Conservation (phyloP, 2,113 vertebrate species). For the Chiloscyllium plagiosum region DNA sequence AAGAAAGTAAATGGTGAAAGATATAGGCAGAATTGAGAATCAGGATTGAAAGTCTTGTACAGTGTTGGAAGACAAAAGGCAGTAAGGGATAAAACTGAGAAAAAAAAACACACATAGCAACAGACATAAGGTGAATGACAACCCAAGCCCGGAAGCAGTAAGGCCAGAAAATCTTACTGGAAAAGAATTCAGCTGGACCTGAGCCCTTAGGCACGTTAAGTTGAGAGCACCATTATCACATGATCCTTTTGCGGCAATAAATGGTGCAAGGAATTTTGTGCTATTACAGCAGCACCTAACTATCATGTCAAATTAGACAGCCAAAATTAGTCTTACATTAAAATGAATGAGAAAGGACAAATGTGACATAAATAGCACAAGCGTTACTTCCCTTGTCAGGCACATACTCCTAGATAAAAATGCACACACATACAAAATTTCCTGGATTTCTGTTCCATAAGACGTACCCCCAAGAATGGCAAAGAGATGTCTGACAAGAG, state of each 20-base stretch:
- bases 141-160: background rate
- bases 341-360: background rate
- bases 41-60: background rate
- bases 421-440: background rate
- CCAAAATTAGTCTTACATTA: background rate
- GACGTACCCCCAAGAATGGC: slow-evolving; percentile 80
- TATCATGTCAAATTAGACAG: background rate
- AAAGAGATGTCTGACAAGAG: slow-evolving; percentile 77
- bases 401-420: background rate
- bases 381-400: background rate
- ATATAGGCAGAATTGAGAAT: background rate
- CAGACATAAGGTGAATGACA: background rate
- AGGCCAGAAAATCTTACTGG: background rate
- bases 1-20: background rate
- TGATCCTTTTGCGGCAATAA: background rate
- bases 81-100: background rate
- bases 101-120: background rate
- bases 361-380: background rate
- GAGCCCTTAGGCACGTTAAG: no score
- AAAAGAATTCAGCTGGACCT: background rate
- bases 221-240: background rate
- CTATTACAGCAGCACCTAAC: background rate
- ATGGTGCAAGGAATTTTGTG: background rate
- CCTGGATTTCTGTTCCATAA: background rate
- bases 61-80: background rate